phyloP scores from a whole-genome alignment of 2,888 invertebrate species.

The Anthophora plumipes region DNA sequence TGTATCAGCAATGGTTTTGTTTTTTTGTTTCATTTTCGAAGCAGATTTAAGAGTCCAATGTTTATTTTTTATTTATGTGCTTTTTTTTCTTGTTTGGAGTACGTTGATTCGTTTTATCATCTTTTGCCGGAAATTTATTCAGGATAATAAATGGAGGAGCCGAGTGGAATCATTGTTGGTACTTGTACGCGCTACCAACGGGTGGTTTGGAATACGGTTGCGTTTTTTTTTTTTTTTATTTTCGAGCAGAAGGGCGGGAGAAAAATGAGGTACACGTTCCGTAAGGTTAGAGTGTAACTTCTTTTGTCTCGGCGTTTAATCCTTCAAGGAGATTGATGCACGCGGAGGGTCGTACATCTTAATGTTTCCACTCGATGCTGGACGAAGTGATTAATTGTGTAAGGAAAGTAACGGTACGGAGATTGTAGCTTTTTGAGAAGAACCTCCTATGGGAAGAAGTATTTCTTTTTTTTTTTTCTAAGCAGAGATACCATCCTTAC shows the following conservation, averaged over 20 bases:
- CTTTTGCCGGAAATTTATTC: too few species aligned
- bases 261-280: not conserved
- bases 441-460: slow-evolving; percentile 5
- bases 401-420: slow-evolving; percentile 27
- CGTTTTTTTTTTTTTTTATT: not conserved
- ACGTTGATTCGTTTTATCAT: too few species aligned
- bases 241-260: not conserved
- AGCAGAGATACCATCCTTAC: not conserved
- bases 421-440: slow-evolving; percentile 10
- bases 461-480: slow-evolving; percentile 12
- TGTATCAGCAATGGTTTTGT: too few species aligned
- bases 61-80: too few species aligned
- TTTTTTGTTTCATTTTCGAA: too few species aligned
- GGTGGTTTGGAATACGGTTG: not conserved
- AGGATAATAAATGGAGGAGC: too few species aligned
- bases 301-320: slow-evolving; percentile 32
- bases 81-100: too few species aligned
- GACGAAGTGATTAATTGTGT: slow-evolving; percentile 29
- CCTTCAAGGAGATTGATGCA: slow-evolving; percentile 36
- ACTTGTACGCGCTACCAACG: not conserved
- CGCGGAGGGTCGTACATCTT: slow-evolving; percentile 32
- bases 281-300: slow-evolving; percentile 27
- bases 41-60: too few species aligned
- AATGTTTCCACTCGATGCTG: slow-evolving; percentile 31
- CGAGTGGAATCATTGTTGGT: too few species aligned